Percentiles rank a stretch among this genome's conserved stretches.
phyloP scores from a whole-genome alignment of 2,113 vertebrate genomes.

The Laterallus jamaicensis region DNA sequence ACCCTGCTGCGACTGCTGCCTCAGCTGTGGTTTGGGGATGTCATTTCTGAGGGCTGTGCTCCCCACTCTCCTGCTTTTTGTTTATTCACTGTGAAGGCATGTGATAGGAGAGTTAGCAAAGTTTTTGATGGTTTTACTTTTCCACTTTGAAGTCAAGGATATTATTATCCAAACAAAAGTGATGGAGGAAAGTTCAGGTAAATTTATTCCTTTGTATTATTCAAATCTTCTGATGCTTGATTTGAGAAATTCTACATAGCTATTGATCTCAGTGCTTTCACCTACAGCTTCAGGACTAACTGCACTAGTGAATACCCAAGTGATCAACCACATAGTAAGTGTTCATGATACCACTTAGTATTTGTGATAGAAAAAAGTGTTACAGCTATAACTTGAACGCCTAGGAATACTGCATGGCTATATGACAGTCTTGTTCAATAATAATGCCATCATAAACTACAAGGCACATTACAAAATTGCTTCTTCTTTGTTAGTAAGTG shows the following conservation, averaged over 20 bases:
- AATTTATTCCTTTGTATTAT: background rate
- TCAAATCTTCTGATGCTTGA: background rate
- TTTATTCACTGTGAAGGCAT: background rate
- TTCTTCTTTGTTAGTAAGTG: background rate
- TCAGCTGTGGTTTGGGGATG: background rate
- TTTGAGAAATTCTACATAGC: background rate
- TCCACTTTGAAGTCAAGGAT: background rate
- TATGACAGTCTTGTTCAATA: background rate
- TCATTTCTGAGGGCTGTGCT: background rate
- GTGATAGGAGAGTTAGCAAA: background rate
- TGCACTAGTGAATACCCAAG: background rate
- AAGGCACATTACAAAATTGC: background rate
- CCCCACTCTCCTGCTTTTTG: background rate
- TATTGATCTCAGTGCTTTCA: background rate
- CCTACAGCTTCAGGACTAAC: background rate
- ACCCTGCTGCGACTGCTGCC: background rate
- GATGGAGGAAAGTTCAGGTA: background rate
- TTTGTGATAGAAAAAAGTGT: background rate
- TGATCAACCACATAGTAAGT: background rate
- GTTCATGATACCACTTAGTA: background rate
- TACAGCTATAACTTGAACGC: background rate
- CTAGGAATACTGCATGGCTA: background rate
- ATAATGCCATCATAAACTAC: background rate
- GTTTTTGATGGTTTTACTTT: background rate
- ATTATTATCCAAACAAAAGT: background rate